Percentiles rank a stretch among this genome's conserved stretches.
Conservation (phyloP, 2,113 vertebrate species). For the Lampris megalopsis region DNA sequence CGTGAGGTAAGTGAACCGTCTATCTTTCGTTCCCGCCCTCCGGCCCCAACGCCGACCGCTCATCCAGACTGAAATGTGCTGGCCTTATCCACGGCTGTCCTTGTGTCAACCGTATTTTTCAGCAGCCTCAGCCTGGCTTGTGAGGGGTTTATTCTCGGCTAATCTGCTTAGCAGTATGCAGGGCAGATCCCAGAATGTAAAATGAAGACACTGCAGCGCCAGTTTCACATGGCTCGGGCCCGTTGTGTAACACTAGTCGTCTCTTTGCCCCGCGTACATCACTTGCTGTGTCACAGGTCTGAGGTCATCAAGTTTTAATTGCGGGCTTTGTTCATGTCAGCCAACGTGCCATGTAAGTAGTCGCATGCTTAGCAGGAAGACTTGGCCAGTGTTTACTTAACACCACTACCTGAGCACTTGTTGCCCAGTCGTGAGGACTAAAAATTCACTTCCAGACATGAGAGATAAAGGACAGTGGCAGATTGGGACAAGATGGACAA, state of each 20-base stretch:
- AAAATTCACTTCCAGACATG: too few relatives aligned
- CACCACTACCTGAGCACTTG: too few relatives aligned
- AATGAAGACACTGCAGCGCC: slow-evolving; percentile 1
- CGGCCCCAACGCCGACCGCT: background rate
- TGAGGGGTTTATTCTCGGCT: slow-evolving; percentile 70
- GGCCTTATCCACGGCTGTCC: slow-evolving; percentile 51
- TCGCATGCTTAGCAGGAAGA: too few relatives aligned
- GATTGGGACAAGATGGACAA: too few relatives aligned
- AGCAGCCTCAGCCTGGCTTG: slow-evolving; percentile 3
- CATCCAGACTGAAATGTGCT: slow-evolving; percentile 14
- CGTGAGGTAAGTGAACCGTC: slow-evolving; percentile 83
- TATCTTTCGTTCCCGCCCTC: background rate
- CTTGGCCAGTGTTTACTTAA: too few relatives aligned
- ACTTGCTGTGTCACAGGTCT: slow-evolving; percentile 15
- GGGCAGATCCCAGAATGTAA: slow-evolving; percentile 45
- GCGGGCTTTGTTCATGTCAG: background rate
- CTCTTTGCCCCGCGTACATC: slow-evolving; percentile 19
- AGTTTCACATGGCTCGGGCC: slow-evolving; percentile 18
- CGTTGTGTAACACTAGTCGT: slow-evolving; percentile 37
- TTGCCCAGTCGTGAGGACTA: too few relatives aligned
- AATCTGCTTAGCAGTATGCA: slow-evolving; percentile 73
- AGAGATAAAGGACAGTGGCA: too few relatives aligned
- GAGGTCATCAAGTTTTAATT: background rate
- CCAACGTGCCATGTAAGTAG: background rate
- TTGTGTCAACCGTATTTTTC: slow-evolving; percentile 26